Percentiles rank a stretch among this genome's conserved stretches.
phyloP scores from a whole-genome alignment of 2,888 invertebrate species.

The Tryphoninae sp. region DNA sequence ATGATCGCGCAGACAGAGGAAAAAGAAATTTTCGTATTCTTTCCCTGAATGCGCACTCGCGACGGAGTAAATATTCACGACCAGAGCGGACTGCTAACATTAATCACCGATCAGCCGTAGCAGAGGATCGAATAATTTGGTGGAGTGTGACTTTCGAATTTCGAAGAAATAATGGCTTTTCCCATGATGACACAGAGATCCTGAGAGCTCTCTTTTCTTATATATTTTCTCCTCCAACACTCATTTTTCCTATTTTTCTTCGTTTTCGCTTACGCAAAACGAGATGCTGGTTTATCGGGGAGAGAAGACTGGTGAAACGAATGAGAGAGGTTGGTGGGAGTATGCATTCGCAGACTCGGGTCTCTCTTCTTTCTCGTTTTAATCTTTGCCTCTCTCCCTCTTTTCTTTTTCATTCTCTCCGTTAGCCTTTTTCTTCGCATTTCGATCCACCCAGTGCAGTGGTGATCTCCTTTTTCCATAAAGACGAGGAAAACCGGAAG shows the following conservation, averaged over 20 bases:
- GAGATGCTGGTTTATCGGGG: slow-evolving; percentile 61
- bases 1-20: background rate
- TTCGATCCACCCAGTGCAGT: slow-evolving; percentile 41
- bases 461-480: slow-evolving; percentile 59
- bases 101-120: slow-evolving; percentile 62
- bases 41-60: slow-evolving; percentile 38
- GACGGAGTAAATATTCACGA: slow-evolving; percentile 42
- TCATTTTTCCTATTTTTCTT: slow-evolving; percentile 8
- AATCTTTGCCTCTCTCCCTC: slow-evolving; percentile 35
- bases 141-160: slow-evolving; percentile 63
- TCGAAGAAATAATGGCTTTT: slow-evolving; percentile 64
- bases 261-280: slow-evolving; percentile 46
- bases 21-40: slow-evolving; percentile 31
- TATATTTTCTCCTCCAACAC: slow-evolving; percentile 36
- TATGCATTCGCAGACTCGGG: slow-evolving; percentile 49
- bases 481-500: slow-evolving; percentile 57
- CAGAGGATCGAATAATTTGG: slow-evolving; percentile 64
- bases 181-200: slow-evolving; percentile 29
- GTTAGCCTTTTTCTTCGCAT: slow-evolving; percentile 37
- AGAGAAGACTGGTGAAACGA: slow-evolving; percentile 49
- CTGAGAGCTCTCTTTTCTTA: slow-evolving; percentile 31
- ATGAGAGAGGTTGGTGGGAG: slow-evolving; percentile 36
- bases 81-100: slow-evolving; percentile 50
- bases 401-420: slow-evolving; percentile 41
- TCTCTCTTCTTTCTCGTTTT: slow-evolving; percentile 38